Conservation (phyloP, 2,797 vertebrate species). For the Pangasius sanitwongsei region DNA sequence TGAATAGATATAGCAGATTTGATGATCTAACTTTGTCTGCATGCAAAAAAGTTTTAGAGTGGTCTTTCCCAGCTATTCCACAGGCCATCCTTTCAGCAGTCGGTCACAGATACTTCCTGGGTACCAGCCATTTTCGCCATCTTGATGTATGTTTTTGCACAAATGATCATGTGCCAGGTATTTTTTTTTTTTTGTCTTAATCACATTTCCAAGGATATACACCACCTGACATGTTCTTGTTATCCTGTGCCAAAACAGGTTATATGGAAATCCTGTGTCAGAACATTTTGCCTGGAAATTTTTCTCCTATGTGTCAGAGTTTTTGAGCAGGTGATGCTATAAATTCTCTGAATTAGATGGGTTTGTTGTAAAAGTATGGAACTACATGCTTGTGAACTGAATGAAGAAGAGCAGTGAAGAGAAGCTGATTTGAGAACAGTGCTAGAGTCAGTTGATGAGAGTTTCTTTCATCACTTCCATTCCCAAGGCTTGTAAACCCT, state of each 20-base stretch:
- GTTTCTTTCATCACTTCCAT: constrained; percentile 66
- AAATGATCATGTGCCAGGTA: not conserved
- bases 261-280: not conserved
- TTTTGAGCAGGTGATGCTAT: constrained; percentile 12
- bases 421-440: constrained; percentile 64
- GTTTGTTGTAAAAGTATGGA: constrained; percentile 41
- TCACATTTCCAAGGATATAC: not conserved
- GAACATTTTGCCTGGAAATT: not conserved
- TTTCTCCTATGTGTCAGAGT: not conserved
- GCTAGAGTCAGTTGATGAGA: constrained; percentile 63
- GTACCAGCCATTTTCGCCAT: constrained; percentile 3
- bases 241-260: not conserved
- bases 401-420: constrained; percentile 26
- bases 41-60: not conserved
- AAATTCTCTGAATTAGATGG: not conserved
- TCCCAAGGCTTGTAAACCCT: constrained; percentile 70
- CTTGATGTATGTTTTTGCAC: constrained; percentile 9
- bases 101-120: not conserved
- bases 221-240: constrained; percentile 1
- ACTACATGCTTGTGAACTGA: constrained; percentile 36
- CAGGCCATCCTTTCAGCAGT: not conserved
- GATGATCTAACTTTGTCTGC: constrained; percentile 34
- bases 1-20: constrained; percentile 52
- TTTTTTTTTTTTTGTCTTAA: not conserved
- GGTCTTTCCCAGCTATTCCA: not conserved